Evolutionary conservation across 2,113 vertebrate species (phyloP), one percentile per base, ranked within the genome.

Genomic region (Macaca nemestrina): DNA sequence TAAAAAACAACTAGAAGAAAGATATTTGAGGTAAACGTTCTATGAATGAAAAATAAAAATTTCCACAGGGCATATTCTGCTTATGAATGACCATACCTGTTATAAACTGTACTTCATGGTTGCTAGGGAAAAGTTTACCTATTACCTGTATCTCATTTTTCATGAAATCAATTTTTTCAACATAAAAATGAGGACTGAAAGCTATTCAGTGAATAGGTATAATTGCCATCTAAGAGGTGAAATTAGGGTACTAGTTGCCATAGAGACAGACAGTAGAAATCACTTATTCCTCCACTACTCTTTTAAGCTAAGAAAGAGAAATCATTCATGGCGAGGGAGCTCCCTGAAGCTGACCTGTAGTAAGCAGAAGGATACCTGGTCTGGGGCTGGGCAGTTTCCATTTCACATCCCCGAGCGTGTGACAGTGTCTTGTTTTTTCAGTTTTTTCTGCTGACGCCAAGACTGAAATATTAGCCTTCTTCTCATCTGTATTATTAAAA

Each of bases 231-330:
- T 91, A 92, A 94, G 87, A 93, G 97, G 95, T 94, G 92, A 98
- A 93, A 96, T 98, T 97, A 97, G 95, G 90, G 92, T 95, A 64
- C 92, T 55, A 79, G 96, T 98, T 98, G 78, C 98, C 92, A 98
- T 98, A 95, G 97, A 98, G 88, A 97, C 97, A 97, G 97, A 97
- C 92, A 85, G 90, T 94, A 30, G 88, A 97, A 97, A 97, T 95
- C 96, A 94, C 84, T 88, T 90, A 94, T 79, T 96, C 82, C 38
- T 93, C 61, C 48, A 70, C 78, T 93, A 75, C 50, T 25, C 64
- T 95, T 84, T 95, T 84, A 85, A 92, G 55, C 68, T 86, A 68
- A 97, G 97, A 95, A 93, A 97, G 90, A 81, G 93, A 94, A 96
- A 67, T 93, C 88, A 85, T 76, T 80, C 52, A 18, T 40, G 64